phyloP scores from a whole-genome alignment of 2,888 invertebrate species.

The Polymixis lichenea region DNA sequence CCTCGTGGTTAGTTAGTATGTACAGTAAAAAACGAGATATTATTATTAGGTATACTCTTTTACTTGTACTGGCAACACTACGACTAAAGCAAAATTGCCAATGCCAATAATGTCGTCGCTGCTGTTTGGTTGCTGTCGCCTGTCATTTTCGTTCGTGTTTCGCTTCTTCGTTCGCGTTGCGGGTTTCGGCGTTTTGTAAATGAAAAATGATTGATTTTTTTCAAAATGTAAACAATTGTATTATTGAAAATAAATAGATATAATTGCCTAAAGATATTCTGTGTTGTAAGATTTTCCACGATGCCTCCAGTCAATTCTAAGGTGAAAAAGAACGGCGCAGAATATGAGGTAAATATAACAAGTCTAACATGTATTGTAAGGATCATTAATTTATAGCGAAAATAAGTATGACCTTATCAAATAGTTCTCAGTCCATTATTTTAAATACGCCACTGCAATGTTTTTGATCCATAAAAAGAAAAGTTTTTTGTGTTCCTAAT shows the following conservation, averaged over 20 bases:
- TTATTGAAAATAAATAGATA: constrained; percentile 47
- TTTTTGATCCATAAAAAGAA: background rate
- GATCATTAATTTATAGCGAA: constrained; percentile 6
- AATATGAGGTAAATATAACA: constrained; percentile 86
- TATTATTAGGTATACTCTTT: background rate
- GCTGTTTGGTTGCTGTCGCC: constrained; percentile 18
- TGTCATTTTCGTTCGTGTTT: constrained; percentile 64
- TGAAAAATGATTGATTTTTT: constrained; percentile 69
- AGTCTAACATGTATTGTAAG: constrained; percentile 7
- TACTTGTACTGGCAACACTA: background rate
- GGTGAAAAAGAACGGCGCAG: constrained; percentile 86
- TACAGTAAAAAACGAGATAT: too few relatives aligned
- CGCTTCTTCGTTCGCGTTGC: constrained; percentile 66
- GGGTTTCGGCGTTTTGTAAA: constrained; percentile 75
- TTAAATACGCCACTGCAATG: background rate
- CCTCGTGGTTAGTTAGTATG: too few relatives aligned
- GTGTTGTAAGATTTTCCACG: constrained; percentile 55
- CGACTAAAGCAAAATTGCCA: constrained; percentile 15
- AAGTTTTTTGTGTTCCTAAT: constrained; percentile 8
- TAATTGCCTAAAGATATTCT: constrained; percentile 48
- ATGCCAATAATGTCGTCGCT: constrained; percentile 12
- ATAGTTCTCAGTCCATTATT: background rate
- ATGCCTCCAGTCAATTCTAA: constrained; percentile 89
- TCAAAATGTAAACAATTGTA: constrained; percentile 71
- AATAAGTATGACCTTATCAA: constrained; percentile 1